Percentiles rank a stretch among this genome's conserved stretches.
These are phyloP conservation scores for Diphyllodes magnificus DNA, from an alignment of 2,113 vertebrate species.

Conservation along the genomic window DNA sequence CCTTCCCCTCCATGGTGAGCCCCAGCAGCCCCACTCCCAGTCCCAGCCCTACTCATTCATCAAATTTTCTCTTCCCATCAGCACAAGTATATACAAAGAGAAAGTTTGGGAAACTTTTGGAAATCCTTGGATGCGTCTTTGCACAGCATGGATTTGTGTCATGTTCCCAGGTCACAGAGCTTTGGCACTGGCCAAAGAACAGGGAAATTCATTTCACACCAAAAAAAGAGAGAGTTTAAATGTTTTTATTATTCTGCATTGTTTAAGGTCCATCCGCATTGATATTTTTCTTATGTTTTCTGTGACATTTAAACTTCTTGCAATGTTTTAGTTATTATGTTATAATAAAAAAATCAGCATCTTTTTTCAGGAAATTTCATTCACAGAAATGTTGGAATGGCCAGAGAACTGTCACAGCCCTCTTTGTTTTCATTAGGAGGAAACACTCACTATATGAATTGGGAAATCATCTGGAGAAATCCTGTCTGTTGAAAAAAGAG, in stretches of 20 bases:
- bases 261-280: not conserved
- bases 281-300: not conserved
- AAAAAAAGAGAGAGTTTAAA: not conserved
- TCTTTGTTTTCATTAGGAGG: not conserved
- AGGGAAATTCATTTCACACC: not conserved
- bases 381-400: not conserved
- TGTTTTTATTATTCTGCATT: not conserved
- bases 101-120: not conserved
- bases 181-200: not conserved
- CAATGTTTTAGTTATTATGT: not conserved
- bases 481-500: constrained; percentile 13
- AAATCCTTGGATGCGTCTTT: not conserved
- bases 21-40: not conserved
- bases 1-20: fast-evolving
- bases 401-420: not conserved
- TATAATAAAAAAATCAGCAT: not conserved
- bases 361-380: not conserved
- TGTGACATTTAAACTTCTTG: not conserved
- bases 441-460: not conserved
- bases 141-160: not conserved
- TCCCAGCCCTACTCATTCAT: not conserved
- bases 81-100: not conserved
- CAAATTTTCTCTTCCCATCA: not conserved
- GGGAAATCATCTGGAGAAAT: constrained; percentile 2
- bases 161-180: not conserved